phyloP scores from a whole-genome alignment of 2,888 invertebrate genomes.

The Amphipoea lucens region DNA sequence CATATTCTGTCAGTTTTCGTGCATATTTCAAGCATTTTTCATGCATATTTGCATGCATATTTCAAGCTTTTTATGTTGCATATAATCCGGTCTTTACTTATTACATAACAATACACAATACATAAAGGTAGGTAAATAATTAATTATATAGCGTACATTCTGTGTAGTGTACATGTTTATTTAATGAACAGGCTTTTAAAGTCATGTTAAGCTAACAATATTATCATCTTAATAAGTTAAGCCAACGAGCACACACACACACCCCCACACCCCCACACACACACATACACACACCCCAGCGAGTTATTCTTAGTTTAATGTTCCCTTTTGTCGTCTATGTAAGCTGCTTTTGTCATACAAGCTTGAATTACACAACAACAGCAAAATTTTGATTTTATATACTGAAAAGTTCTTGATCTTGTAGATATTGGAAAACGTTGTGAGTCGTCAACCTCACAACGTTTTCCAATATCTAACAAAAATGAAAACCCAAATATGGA shows the following conservation, averaged over 20 bases:
- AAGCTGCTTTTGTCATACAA: not conserved
- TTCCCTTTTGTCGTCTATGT: not conserved
- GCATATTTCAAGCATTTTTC: no score
- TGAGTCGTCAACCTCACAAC: not conserved
- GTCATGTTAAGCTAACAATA: constrained; percentile 5
- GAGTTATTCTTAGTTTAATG: not conserved
- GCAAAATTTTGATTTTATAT: no score
- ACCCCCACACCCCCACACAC: no score
- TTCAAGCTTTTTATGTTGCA: no score
- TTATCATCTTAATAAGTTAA: not conserved
- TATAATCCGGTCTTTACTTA: no score
- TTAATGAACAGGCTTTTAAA: not conserved
- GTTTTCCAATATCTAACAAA: no score
- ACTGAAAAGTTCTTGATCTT: not conserved
- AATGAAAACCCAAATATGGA: not conserved
- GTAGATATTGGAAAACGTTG: not conserved
- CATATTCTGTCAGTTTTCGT: no score
- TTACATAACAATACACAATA: no score
- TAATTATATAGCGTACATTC: not conserved
- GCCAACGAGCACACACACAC: no score
- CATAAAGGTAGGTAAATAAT: not conserved
- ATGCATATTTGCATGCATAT: no score
- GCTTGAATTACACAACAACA: not conserved
- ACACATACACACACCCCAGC: no score
- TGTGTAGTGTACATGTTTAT: not conserved